A percentile compares a stretch with the other conserved stretches of the same genome.
Conservation (phyloP, 2,888 invertebrate species). For the Deroplatys truncata region DNA sequence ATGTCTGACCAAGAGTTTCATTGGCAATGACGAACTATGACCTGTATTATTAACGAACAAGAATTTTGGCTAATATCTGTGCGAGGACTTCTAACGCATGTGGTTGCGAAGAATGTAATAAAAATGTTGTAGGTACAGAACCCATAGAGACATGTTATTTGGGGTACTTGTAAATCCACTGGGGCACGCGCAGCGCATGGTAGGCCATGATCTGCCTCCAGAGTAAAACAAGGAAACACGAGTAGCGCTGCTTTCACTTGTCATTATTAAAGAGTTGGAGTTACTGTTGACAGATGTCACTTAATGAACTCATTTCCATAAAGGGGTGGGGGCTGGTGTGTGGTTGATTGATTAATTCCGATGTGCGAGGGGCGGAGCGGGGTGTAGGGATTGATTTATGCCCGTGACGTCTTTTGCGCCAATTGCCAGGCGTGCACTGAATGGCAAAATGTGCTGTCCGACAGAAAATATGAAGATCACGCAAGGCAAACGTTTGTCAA, state of each 20-base stretch:
- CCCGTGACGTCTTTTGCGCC: neutral
- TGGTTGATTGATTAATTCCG: neutral
- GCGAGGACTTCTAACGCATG: too few species aligned
- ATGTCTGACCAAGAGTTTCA: too few species aligned
- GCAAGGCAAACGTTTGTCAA: neutral
- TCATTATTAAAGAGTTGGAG: neutral
- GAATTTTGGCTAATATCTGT: too few species aligned
- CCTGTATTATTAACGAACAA: too few species aligned
- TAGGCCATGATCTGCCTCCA: neutral
- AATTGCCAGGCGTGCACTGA: neutral
- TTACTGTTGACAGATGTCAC: neutral
- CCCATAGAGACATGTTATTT: too few species aligned
- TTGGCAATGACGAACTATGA: too few species aligned
- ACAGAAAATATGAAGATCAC: neutral
- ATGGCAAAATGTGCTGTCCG: neutral
- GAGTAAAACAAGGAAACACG: neutral
- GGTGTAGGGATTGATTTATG: neutral
- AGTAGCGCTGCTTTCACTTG: neutral
- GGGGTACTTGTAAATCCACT: too few species aligned
- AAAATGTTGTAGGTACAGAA: too few species aligned
- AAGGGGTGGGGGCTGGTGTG: neutral
- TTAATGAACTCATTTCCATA: neutral
- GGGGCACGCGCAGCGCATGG: neutral
- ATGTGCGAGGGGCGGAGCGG: neutral
- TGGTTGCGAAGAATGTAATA: too few species aligned